Base-by-base conservation (phyloP, 2,888 invertebrate species). In the Leptopilina syphax region DNA sequence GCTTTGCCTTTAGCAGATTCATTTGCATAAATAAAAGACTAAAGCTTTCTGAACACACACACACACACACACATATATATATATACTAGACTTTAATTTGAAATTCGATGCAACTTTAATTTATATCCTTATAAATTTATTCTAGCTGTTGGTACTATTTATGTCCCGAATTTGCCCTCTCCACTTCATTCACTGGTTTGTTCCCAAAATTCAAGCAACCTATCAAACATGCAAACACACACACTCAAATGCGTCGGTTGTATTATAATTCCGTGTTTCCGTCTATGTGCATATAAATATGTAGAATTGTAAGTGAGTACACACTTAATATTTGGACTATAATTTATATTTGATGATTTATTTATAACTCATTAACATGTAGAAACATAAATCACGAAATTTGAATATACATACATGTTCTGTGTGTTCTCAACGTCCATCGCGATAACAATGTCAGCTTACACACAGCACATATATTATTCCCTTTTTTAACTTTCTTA, bases 41-140 rank as follows among this genome's bases (percentile, higher is more conserved):
- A 13, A 57, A 27, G 73, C 57, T 73, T 65, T 65, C 70, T 80
- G 50, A 60, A 78, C 73, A 73, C 79, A 10, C 10, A 50, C 3
- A 50, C 10, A 50, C 54, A 78, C 73, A 73, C 79, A 10, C 10
- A 50, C 3, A 50, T 3, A 50, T 10, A 79, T 67, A 50, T 82
- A 83, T 82, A 79, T 83, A 66, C 34, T n/a, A 13, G 57, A 73
- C n/a, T 73, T 73, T 73, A 83, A 83, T 84, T 84, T 80, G 82
- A 80, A 83, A 80, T 44, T 80, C 81, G 84, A 85, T 81, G 81
- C 83, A 83, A 81, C 84, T 80, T 80, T 81, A 88, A 88, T 87
- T 87, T 85, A 87, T 87, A 85, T 81, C 81, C 78, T 82, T 84
- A 84, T 86, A 86, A 86, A 88, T 88, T 84, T 80, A 77, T 83